Evolutionary conservation across 2,113 vertebrate genomes (phyloP).

Genomic region (Acanthisitta chloris): DNA sequence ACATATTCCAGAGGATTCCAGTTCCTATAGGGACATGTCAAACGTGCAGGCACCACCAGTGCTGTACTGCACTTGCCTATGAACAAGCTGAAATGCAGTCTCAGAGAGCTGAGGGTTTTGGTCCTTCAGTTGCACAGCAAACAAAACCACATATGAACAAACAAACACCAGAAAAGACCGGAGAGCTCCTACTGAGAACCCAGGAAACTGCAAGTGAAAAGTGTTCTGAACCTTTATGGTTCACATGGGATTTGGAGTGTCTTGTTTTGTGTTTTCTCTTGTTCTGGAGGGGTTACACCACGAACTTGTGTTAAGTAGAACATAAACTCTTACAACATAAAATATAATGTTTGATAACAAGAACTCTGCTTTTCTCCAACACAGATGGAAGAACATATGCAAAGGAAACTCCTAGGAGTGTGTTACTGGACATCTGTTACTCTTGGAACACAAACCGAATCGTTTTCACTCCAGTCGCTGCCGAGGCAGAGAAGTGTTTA

Average conservation of each 20-base stretch:
- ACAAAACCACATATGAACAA: not conserved
- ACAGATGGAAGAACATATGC: constrained; percentile 80
- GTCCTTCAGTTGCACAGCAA: not conserved
- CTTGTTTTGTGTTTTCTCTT: not conserved
- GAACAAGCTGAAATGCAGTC: not conserved
- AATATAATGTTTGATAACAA: constrained; percentile 79
- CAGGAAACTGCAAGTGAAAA: not conserved
- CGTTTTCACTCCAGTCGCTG: not conserved
- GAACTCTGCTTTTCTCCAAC: constrained; percentile 75
- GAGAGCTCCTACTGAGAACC: not conserved
- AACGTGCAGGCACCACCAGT: not conserved
- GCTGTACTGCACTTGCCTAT: not conserved
- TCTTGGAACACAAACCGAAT: constrained; percentile 49
- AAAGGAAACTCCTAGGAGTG: constrained; percentile 69
- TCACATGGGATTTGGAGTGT: not conserved
- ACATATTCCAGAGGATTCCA: not conserved
- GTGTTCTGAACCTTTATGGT: not conserved
- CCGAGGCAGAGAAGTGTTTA: not conserved
- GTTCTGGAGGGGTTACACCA: constrained; percentile 7
- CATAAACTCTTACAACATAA: constrained; percentile 71
- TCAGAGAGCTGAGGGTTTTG: not conserved
- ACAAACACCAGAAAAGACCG: not conserved
- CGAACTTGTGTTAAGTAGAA: constrained; percentile 43
- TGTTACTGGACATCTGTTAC: constrained; percentile 77
- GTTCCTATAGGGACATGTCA: not conserved